Evolutionary conservation across 2,113 vertebrate genomes (phyloP).

Genomic region (Coptodon rendalli): DNA sequence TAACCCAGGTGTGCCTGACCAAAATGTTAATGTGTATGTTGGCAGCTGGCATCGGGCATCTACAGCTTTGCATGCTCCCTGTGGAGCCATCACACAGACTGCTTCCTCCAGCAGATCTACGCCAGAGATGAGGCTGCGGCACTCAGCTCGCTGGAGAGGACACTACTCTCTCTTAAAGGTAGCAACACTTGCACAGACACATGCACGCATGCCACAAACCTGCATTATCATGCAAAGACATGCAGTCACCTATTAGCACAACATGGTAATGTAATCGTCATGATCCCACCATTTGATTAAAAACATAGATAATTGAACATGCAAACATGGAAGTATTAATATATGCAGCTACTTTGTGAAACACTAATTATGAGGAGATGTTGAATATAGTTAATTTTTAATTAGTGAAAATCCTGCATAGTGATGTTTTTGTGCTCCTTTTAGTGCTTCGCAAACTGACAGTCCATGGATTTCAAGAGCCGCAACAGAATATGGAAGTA

Average conservation of each 20-base stretch:
- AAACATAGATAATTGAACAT: background rate
- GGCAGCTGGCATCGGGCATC: constrained; percentile 90
- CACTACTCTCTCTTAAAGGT: constrained; percentile 94
- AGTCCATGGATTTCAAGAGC: constrained; percentile 91
- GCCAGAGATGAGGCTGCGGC: constrained; percentile 77
- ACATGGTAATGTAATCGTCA: background rate
- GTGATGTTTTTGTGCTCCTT: background rate
- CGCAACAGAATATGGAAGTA: constrained; percentile 86
- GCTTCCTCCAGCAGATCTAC: constrained; percentile 87
- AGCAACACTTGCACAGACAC: background rate
- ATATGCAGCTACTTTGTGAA: background rate
- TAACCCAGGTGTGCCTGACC: constrained; percentile 12
- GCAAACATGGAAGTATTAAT: background rate
- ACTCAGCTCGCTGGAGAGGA: constrained; percentile 86
- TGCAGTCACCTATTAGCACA: background rate
- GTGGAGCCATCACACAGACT: constrained; percentile 96
- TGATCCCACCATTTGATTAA: background rate
- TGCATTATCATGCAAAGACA: background rate
- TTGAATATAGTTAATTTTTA: background rate
- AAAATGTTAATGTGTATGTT: constrained; percentile 51
- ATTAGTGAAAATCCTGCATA: background rate
- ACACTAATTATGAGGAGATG: background rate
- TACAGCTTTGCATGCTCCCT: constrained; percentile 93
- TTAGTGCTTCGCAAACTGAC: constrained; percentile 93
- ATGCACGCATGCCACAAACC: background rate